Evolutionary conservation across 1,140 invertebrate species (phyloP).

Genomic region (Trichoplusia ni): DNA sequence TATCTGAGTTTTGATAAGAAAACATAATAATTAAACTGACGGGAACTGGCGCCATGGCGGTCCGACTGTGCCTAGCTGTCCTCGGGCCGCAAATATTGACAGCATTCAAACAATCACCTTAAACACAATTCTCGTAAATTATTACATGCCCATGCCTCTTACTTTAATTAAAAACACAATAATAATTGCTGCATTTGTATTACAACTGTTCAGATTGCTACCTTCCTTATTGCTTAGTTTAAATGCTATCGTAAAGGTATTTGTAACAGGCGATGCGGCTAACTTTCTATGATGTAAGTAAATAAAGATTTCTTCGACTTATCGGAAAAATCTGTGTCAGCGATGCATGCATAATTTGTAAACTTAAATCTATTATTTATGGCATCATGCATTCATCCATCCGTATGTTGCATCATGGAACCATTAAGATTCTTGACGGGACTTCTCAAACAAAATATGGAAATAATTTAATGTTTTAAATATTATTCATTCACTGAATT

Average conservation of each 20-base stretch:
- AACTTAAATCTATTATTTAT: neutral
- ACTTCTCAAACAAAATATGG: too few species aligned
- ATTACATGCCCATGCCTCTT: too few species aligned
- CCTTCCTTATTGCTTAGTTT: slow-evolving; percentile 24
- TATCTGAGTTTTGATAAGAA: too few species aligned
- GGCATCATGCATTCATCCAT: too few species aligned
- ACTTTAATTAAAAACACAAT: too few species aligned
- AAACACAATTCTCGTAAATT: too few species aligned
- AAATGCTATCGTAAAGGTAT: neutral
- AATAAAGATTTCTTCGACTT: slow-evolving; percentile 41
- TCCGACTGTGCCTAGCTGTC: too few species aligned
- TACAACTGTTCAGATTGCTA: neutral
- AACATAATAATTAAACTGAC: too few species aligned
- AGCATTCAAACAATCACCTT: too few species aligned
- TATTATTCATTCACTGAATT: neutral
- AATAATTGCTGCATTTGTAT: neutral
- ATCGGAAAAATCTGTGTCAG: slow-evolving; percentile 31
- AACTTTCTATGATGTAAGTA: slow-evolving; percentile 22
- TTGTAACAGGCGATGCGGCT: slow-evolving; percentile 15
- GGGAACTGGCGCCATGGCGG: too few species aligned
- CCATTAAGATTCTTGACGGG: too few species aligned
- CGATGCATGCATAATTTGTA: slow-evolving; percentile 8
- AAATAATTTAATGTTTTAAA: neutral
- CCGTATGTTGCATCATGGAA: neutral
- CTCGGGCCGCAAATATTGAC: too few species aligned